Percentiles rank a stretch among this genome's conserved stretches.
These are phyloP conservation scores for Orycteropus afer DNA, from an alignment of 2,113 vertebrate genomes.

Conservation along the genomic window DNA sequence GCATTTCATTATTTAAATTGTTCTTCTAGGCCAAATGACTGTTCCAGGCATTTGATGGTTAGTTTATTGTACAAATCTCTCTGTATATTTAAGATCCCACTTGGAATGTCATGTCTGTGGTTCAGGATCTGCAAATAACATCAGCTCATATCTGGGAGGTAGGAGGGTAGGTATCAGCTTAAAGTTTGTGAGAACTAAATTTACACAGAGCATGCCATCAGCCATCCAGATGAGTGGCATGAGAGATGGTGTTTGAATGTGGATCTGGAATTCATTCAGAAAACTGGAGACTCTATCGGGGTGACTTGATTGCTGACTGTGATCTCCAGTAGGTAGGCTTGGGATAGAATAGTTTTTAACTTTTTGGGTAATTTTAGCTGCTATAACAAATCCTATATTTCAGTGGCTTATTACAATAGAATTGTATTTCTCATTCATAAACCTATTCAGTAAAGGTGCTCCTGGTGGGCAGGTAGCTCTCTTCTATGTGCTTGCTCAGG, in stretches of 20 bases:
- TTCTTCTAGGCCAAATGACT: neutral
- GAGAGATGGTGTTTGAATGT: neutral
- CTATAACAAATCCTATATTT: neutral
- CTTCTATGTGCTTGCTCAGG: neutral
- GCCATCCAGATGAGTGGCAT: neutral
- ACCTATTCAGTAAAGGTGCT: neutral
- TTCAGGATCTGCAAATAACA: neutral
- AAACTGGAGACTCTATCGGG: neutral
- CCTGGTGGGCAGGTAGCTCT: neutral
- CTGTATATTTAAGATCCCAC: neutral
- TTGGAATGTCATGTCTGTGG: neutral
- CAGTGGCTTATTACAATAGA: neutral
- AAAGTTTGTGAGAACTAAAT: neutral
- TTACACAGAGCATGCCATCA: neutral
- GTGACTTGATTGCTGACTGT: neutral
- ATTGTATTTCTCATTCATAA: neutral
- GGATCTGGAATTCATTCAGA: neutral
- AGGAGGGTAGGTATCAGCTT: neutral
- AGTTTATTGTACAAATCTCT: neutral
- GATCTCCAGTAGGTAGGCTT: neutral
- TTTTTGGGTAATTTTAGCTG: neutral
- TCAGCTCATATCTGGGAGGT: neutral
- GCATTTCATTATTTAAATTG: neutral
- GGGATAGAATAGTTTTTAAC: neutral
- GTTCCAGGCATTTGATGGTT: neutral